Conservation (phyloP, 1,140 invertebrate genomes). For the Chelonus insularis region DNA sequence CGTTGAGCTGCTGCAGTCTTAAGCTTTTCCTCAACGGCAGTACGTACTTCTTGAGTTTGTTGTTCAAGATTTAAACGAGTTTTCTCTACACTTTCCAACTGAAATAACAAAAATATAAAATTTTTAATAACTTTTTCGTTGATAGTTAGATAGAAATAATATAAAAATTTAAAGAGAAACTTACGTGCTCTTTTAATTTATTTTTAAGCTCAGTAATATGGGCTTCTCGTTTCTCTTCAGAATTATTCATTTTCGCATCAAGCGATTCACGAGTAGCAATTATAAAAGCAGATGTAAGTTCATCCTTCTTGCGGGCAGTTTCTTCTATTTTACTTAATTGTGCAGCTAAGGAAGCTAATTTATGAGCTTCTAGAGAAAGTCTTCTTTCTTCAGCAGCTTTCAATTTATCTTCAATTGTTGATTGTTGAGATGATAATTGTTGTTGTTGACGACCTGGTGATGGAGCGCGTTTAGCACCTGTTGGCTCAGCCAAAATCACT, state of each 20-base stretch:
- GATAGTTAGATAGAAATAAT: constrained; percentile 1
- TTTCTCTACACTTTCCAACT: constrained; percentile 82
- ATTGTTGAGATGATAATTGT: constrained; percentile 56
- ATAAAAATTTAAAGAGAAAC: constrained; percentile 37
- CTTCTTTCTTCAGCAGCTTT: constrained; percentile 89
- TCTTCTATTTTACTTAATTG: constrained; percentile 86
- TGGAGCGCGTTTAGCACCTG: constrained; percentile 67
- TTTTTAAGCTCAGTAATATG: constrained; percentile 84
- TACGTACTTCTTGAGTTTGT: constrained; percentile 80
- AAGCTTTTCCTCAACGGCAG: constrained; percentile 82
- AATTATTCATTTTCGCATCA: constrained; percentile 86
- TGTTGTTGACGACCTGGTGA: constrained; percentile 58
- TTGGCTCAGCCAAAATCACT: constrained; percentile 87
- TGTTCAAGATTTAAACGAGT: constrained; percentile 78
- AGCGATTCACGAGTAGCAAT: constrained; percentile 81
- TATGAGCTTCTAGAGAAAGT: constrained; percentile 81
- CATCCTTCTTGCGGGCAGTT: constrained; percentile 85
- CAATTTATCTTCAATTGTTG: constrained; percentile 88
- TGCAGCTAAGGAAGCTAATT: constrained; percentile 78
- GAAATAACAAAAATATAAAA: constrained; percentile 49
- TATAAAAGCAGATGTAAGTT: constrained; percentile 82
- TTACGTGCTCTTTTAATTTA: constrained; percentile 79
- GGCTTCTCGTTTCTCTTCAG: constrained; percentile 84
- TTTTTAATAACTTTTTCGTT: neutral
- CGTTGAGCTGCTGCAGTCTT: constrained; percentile 80